Conservation (phyloP, 2,888 invertebrate species). For the Andricus quercusramuli region DNA sequence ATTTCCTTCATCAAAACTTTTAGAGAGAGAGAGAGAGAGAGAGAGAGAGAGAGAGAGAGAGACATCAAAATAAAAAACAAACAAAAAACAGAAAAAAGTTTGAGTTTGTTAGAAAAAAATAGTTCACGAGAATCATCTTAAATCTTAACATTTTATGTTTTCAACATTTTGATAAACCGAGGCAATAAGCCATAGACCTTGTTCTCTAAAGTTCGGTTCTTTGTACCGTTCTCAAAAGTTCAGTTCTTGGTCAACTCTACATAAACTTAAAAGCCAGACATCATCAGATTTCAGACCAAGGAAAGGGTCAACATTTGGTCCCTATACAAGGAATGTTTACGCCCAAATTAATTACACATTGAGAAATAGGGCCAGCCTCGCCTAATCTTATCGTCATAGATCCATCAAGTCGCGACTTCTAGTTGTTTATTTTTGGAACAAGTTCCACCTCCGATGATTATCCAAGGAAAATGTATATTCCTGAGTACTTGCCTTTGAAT, state of each 20-base stretch:
- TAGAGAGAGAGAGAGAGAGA: background rate
- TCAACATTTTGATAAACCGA: too few relatives aligned
- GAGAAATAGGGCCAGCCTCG: background rate
- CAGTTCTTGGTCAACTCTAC: too few relatives aligned
- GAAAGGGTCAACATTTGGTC: background rate
- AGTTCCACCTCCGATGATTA: conserved; percentile 11
- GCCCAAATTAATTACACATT: conserved; percentile 4
- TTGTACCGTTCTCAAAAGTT: too few relatives aligned
- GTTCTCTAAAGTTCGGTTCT: too few relatives aligned
- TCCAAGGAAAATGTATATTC: conserved; percentile 20
- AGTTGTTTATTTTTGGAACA: background rate
- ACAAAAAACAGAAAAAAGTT: background rate
- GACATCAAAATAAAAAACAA: background rate
- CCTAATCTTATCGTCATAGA: background rate
- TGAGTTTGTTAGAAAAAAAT: background rate
- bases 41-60: background rate
- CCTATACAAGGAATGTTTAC: background rate
- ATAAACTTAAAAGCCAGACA: background rate
- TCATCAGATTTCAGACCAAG: background rate
- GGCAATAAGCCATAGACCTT: too few relatives aligned
- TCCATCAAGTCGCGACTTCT: background rate
- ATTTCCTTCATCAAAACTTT: background rate
- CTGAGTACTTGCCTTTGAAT: conserved; percentile 2
- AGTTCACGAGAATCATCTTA: background rate
- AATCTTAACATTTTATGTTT: background rate